Evolutionary conservation across 2,797 vertebrate genomes (phyloP).

Genomic region (Gallirallus australis): DNA sequence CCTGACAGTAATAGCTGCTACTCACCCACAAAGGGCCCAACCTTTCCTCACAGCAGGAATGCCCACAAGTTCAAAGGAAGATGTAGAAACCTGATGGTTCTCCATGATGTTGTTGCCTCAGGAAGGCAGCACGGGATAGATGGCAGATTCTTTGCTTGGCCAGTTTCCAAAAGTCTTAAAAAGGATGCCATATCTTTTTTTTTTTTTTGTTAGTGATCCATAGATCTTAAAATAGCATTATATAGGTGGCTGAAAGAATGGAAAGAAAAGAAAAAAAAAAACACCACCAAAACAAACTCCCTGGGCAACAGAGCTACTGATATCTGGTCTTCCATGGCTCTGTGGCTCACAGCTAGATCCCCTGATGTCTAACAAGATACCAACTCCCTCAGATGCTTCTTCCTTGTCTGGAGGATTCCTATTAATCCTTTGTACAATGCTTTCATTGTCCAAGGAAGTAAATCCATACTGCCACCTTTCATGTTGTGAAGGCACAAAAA

Average conservation of each 20-base stretch:
- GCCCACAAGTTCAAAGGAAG: background rate
- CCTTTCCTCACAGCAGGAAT: background rate
- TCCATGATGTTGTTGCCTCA: fast-evolving
- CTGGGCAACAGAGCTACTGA: background rate
- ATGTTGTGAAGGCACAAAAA: background rate
- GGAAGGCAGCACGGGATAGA: background rate
- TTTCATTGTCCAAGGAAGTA: background rate
- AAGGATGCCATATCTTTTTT: background rate
- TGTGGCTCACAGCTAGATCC: background rate
- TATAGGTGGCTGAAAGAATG: background rate
- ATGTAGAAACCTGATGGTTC: background rate
- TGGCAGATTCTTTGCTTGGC: background rate
- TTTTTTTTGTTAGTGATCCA: background rate
- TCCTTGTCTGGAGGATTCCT: background rate
- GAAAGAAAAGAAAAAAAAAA: background rate
- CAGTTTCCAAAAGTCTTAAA: background rate
- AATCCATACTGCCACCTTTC: background rate
- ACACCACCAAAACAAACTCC: background rate
- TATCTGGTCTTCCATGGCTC: background rate
- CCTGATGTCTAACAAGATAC: background rate
- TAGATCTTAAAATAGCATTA: background rate
- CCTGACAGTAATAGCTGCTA: background rate
- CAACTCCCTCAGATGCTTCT: background rate
- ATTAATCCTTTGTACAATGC: background rate
- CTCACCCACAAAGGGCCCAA: background rate